Evolutionary conservation across 1,140 invertebrate species (phyloP).

Genomic region (Drosophila sturtevanti): DNA sequence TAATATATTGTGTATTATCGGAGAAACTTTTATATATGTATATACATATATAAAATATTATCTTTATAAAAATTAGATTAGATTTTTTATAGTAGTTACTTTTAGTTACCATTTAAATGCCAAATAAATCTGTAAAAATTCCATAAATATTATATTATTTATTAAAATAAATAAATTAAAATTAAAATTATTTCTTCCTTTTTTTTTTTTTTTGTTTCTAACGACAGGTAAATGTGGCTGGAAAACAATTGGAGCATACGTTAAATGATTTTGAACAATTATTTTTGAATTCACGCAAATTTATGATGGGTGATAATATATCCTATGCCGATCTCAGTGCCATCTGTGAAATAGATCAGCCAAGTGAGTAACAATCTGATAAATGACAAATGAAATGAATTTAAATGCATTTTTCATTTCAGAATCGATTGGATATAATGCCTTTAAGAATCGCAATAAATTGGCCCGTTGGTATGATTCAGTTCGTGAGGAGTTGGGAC

Average conservation of each 20-base stretch:
- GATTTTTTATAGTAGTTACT: no score
- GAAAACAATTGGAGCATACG: conserved; percentile 85
- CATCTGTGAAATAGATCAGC: conserved; percentile 92
- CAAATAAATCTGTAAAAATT: no score
- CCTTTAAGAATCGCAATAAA: conserved; percentile 84
- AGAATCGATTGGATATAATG: conserved; percentile 86
- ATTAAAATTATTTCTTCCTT: not conserved
- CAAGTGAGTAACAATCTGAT: conserved; percentile 84
- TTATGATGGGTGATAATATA: conserved; percentile 87
- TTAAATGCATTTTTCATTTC: not conserved
- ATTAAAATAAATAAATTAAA: not conserved
- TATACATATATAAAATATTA: no score
- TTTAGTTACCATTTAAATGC: no score
- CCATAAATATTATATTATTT: not conserved
- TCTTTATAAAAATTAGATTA: no score
- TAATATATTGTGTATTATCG: no score
- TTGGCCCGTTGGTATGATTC: conserved; percentile 86
- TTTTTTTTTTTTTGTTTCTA: not conserved
- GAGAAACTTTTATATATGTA: no score
- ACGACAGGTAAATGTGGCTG: conserved; percentile 64
- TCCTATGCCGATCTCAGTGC: conserved; percentile 91
- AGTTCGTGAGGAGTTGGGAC: conserved; percentile 85
- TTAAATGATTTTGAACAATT: conserved; percentile 86
- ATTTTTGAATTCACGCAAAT: conserved; percentile 86
- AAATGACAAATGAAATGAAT: not conserved